A percentile compares a stretch with the other conserved stretches of the same genome.
phyloP scores from a whole-genome alignment of 2,113 vertebrate genomes.

The Cyphomyrus discorhynchus region DNA sequence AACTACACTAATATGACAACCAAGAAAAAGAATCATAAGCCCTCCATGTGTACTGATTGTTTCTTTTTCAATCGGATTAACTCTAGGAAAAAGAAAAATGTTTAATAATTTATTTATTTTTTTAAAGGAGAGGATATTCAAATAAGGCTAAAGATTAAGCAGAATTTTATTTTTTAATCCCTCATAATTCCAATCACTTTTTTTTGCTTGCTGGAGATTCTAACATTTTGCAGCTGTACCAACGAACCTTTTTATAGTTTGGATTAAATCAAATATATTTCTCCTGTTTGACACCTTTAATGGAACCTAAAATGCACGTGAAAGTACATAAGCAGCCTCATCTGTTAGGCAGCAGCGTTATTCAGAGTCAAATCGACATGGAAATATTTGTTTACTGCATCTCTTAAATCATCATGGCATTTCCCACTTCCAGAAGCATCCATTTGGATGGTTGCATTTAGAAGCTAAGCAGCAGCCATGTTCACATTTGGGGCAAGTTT shows the following conservation, averaged over 20 bases:
- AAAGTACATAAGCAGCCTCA: background rate
- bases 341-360: background rate
- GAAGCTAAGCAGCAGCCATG: background rate
- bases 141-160: background rate
- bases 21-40: background rate
- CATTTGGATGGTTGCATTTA: background rate
- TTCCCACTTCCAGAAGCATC: background rate
- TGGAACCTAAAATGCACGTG: background rate
- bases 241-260: background rate
- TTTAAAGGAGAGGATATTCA: background rate
- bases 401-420: background rate
- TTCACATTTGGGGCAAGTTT: background rate
- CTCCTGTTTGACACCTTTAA: background rate
- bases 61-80: background rate
- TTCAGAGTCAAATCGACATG: background rate
- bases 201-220: background rate
- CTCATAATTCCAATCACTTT: background rate
- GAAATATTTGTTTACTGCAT: background rate
- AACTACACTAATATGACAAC: too few relatives aligned
- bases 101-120: background rate
- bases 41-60: background rate
- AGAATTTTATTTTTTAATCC: background rate
- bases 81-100: background rate
- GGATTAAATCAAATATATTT: background rate
- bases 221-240: background rate